These are phyloP conservation scores for Peucedramus taeniatus DNA, from an alignment of 2,113 vertebrate species.

Conservation along the genomic window DNA sequence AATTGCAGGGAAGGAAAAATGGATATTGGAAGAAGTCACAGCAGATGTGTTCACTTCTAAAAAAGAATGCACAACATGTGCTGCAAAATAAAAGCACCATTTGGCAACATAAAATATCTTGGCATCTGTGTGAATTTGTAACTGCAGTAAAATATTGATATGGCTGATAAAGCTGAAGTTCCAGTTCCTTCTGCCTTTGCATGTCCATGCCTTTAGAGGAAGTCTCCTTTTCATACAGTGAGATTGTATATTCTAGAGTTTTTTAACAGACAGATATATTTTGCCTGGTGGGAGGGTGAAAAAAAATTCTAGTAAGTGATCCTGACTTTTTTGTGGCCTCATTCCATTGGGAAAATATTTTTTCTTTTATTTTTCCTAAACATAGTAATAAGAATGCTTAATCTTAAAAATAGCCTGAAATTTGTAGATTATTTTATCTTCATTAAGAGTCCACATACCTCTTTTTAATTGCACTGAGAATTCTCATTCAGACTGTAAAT, in stretches of 20 bases:
- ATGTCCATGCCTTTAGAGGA: slow-evolving; percentile 26
- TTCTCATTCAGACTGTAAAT: neutral
- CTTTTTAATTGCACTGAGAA: neutral
- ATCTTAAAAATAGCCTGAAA: neutral
- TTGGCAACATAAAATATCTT: slow-evolving; percentile 79
- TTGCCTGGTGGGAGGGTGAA: neutral
- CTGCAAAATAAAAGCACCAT: slow-evolving; percentile 76
- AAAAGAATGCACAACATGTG: slow-evolving; percentile 78
- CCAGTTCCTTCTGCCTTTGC: slow-evolving; percentile 32
- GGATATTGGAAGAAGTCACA: slow-evolving; percentile 63
- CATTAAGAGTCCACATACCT: neutral
- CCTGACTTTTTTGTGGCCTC: neutral
- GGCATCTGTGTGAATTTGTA: slow-evolving; percentile 76
- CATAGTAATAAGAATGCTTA: neutral
- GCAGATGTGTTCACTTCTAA: slow-evolving; percentile 79
- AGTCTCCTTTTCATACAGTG: neutral
- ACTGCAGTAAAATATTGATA: slow-evolving; percentile 77
- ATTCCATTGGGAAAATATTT: neutral
- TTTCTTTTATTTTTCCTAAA: neutral
- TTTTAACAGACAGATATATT: neutral
- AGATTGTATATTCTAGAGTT: neutral
- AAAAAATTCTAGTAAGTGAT: neutral
- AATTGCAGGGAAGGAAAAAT: slow-evolving; percentile 64
- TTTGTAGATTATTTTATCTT: neutral
- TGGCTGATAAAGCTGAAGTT: slow-evolving; percentile 69